Conservation (phyloP, 2,888 invertebrate species). For the Copidosoma aretas region DNA sequence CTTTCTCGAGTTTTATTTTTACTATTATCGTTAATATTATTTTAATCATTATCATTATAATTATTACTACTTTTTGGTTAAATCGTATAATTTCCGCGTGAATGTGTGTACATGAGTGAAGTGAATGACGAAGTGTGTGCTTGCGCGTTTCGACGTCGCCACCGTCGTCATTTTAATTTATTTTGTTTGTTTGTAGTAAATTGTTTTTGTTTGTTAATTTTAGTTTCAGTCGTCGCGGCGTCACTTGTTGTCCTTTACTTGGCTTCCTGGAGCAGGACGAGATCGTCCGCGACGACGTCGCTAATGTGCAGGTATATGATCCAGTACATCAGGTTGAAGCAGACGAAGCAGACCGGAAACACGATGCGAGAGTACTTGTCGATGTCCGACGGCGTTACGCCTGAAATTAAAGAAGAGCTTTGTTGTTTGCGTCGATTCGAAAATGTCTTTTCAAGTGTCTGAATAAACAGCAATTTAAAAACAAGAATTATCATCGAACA, state of each 20-base stretch:
- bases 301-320: slow-evolving; percentile 96
- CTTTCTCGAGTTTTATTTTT: slow-evolving; percentile 30
- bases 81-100: background rate
- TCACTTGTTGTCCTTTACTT: slow-evolving; percentile 49
- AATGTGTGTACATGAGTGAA: slow-evolving; percentile 1
- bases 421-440: too few species aligned
- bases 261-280: slow-evolving; percentile 68
- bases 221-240: slow-evolving; percentile 5
- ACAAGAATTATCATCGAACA: too few species aligned
- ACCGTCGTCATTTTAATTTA: background rate
- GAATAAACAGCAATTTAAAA: too few species aligned
- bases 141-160: slow-evolving; percentile 2
- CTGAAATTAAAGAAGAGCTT: slow-evolving; percentile 49
- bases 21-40: background rate
- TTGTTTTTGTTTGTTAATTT: too few species aligned
- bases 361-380: slow-evolving; percentile 99
- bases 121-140: background rate
- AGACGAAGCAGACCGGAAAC: slow-evolving; percentile 97
- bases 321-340: slow-evolving; percentile 99
- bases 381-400: slow-evolving; percentile 95
- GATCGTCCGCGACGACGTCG: slow-evolving; percentile 92
- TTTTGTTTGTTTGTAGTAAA: too few species aligned
- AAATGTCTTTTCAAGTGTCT: too few species aligned
- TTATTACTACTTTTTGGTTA: too few species aligned
- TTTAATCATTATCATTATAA: too few species aligned